phyloP scores from a whole-genome alignment of 1,140 invertebrate genomes.

The Episyrphus balteatus region DNA sequence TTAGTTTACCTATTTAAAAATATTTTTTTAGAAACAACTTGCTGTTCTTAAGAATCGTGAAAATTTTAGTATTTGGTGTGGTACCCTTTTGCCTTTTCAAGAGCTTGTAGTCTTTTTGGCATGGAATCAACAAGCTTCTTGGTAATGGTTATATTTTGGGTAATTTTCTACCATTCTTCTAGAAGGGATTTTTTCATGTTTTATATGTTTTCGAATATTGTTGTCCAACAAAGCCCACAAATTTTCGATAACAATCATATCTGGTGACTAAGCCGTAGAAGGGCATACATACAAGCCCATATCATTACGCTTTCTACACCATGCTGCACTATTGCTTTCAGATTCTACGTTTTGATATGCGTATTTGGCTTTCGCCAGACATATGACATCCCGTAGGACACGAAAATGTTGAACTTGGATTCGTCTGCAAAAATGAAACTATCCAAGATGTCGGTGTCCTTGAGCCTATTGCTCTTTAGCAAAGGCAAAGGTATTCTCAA shows the following conservation, averaged over 20 bases:
- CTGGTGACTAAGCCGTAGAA: constrained; percentile 1
- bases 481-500: neutral
- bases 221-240: constrained; percentile 4
- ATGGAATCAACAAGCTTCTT: constrained; percentile 6
- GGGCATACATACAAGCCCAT: constrained; percentile 4
- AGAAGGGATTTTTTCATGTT: neutral
- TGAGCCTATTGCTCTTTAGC: neutral
- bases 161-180: constrained; percentile 3
- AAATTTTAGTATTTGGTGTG: constrained; percentile 4
- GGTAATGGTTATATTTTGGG: neutral
- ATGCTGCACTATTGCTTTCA: constrained; percentile 5
- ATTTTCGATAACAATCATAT: neutral
- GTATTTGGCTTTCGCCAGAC: constrained; percentile 5
- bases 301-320: constrained; percentile 6
- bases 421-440: constrained; percentile 8
- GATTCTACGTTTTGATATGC: neutral
- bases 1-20: too few species aligned
- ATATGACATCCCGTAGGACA: constrained; percentile 1
- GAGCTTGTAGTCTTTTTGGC: constrained; percentile 3
- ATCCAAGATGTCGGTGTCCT: constrained; percentile 3
- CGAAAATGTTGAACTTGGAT: constrained; percentile 8
- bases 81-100: neutral
- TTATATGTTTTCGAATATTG: constrained; percentile 3
- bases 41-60: neutral
- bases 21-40: too few species aligned